Conservation (phyloP, 2,113 vertebrate genomes). For the Tragelaphus buxtoni region DNA sequence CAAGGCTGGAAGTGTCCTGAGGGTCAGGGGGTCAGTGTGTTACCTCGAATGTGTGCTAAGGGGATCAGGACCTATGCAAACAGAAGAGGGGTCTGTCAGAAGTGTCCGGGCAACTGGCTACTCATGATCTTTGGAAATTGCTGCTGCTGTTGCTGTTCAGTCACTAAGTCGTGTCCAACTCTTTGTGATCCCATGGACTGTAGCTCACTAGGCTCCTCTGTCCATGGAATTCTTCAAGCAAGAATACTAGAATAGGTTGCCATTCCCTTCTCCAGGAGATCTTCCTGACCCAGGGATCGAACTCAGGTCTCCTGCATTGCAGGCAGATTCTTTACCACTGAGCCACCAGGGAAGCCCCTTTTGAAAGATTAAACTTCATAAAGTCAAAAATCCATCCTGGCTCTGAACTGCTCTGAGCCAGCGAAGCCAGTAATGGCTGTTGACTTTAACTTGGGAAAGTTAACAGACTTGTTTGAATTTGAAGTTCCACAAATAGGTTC, state of each 20-base stretch:
- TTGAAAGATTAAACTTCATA: neutral
- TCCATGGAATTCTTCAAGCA: neutral
- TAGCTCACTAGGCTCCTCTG: neutral
- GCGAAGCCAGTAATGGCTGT: neutral
- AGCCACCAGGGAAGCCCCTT: neutral
- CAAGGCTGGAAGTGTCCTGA: neutral
- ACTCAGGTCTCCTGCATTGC: neutral
- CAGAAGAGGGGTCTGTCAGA: neutral
- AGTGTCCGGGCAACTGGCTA: neutral
- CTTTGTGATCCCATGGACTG: neutral
- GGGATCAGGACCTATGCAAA: too few relatives aligned
- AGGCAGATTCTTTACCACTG: neutral
- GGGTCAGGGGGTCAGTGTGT: neutral
- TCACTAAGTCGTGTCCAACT: accelerated
- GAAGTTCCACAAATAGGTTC: neutral
- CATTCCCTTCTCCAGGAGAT: neutral
- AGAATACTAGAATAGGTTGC: neutral
- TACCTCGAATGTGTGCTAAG: neutral
- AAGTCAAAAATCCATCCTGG: neutral
- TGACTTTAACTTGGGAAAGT: constrained; percentile 8
- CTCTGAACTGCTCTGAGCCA: neutral
- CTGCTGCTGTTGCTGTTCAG: neutral
- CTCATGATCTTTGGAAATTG: neutral
- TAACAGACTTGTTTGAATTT: neutral
- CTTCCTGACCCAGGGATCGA: neutral